Conservation (phyloP, 2,113 vertebrate species). For the Camelus dromedarius region DNA sequence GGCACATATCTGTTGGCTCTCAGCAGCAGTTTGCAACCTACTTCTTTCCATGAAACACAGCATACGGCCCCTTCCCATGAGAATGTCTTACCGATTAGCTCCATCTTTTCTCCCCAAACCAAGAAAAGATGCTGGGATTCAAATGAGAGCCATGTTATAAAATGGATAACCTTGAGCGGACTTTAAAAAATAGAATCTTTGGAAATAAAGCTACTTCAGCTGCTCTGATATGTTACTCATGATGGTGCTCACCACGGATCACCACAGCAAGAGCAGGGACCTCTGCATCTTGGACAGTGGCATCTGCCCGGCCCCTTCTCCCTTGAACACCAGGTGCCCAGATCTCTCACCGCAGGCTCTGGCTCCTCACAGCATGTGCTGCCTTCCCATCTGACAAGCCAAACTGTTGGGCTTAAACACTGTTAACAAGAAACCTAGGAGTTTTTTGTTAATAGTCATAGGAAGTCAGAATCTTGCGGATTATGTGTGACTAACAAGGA, state of each 20-base stretch:
- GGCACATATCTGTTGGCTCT: not conserved
- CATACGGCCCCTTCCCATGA: not conserved
- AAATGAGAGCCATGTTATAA: not conserved
- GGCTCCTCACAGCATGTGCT: rapidly evolving
- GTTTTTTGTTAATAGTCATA: not conserved
- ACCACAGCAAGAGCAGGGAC: rapidly evolving
- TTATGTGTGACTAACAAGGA: not conserved
- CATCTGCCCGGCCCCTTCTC: not conserved
- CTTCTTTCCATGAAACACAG: not conserved
- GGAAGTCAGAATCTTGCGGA: not conserved
- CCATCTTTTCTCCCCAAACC: not conserved
- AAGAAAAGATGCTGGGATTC: not conserved
- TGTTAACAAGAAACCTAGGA: not conserved
- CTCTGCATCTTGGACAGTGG: not conserved
- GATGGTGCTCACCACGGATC: rapidly evolving
- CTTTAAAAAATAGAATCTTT: not conserved
- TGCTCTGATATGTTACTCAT: not conserved
- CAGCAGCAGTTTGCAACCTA: not conserved
- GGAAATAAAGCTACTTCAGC: not conserved
- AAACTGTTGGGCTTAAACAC: not conserved
- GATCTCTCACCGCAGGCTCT: not conserved
- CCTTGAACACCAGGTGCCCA: not conserved
- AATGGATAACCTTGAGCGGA: not conserved
- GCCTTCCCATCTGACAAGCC: not conserved
- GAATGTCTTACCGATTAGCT: not conserved